Evolutionary conservation across 2,888 invertebrate genomes (phyloP), one percentile per base, ranked within the genome.

Genomic region (Alviniconcha strummeri): DNA sequence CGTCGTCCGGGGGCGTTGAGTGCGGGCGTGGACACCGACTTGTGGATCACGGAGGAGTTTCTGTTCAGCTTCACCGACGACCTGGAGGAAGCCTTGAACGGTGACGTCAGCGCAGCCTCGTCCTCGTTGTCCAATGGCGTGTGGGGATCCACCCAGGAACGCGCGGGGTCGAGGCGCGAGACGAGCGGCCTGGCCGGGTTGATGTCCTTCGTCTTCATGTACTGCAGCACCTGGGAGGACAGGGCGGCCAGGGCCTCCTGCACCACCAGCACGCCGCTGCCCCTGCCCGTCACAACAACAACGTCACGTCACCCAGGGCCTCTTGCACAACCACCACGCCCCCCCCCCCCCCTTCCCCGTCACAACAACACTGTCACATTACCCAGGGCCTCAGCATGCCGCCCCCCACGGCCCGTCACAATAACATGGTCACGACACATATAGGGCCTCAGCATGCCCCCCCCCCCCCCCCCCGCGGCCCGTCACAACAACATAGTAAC

Each of bases 221-320:
- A 90, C 67, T 90, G 88, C 9, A 88, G 79, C 9, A 88, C 84
- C 75, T 90, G 90, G 36, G 87, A 84, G 15, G 90, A 90, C 60
- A 90, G 75, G 13, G 88, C 86, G 0, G 89, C 88, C 74, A 90
- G 86, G 0, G 89, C 86, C 15, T 90, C 90, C 67, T 88, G 87
- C 4, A 89, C 88, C 89, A 90, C 78, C 4, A 83, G 82, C n/a
- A 82, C 8, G 13, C 52, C 19, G 19, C 67, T 55, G 36, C 72
- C 74, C 9, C 72, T 81, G 74, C n/a, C 8, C 8, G 19, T 17
- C n/a, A n/a, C 13, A 19, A 71, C 19, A 36, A 36, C 36, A 36
- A 0, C 0, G 36, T 36, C 36, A 36, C 36, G 3, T 36, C 36
- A 36, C 36, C 36, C 0, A 36, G 36, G 36, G 36, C 36, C 36